A percentile compares a stretch with the other conserved stretches of the same genome.
phyloP scores from a whole-genome alignment of 2,797 vertebrate genomes.

The Hippoglossus hippoglossus region DNA sequence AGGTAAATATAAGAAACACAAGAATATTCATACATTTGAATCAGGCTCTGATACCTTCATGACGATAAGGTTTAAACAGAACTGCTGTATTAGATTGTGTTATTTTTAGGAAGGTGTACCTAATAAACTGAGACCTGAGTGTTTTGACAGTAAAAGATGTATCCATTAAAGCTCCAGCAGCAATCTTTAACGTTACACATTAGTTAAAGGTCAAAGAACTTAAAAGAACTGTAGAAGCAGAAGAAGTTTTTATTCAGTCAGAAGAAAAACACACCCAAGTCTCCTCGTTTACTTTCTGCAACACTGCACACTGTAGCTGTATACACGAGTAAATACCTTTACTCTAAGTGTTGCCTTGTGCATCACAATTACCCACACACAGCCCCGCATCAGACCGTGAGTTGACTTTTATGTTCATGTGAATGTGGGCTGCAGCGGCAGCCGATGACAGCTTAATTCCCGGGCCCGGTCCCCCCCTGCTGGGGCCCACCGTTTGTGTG shows the following conservation, averaged over 20 bases:
- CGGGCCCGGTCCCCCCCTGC: slow-evolving; percentile 78
- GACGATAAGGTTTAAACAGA: too few relatives aligned
- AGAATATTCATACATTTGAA: too few relatives aligned
- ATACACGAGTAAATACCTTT: slow-evolving; percentile 47
- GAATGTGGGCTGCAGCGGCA: slow-evolving; percentile 77
- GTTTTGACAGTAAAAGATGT: slow-evolving; percentile 3
- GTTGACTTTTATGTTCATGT: slow-evolving; percentile 76
- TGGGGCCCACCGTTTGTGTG: slow-evolving; percentile 84
- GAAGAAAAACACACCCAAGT: slow-evolving; percentile 25
- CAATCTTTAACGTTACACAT: not conserved
- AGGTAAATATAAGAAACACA: too few relatives aligned
- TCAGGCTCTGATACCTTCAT: too few relatives aligned
- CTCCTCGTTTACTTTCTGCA: slow-evolving; percentile 37
- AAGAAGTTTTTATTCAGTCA: not conserved
- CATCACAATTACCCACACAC: slow-evolving; percentile 79
- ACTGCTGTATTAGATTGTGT: too few relatives aligned
- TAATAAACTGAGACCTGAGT: not conserved
- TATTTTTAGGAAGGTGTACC: too few relatives aligned
- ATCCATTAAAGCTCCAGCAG: not conserved
- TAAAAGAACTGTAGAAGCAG: not conserved
- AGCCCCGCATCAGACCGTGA: slow-evolving; percentile 75
- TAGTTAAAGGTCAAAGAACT: slow-evolving; percentile 20
- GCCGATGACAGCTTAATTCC: slow-evolving; percentile 92
- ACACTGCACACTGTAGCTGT: slow-evolving; percentile 7
- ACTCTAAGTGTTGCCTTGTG: slow-evolving; percentile 73